Conservation (phyloP, 2,113 vertebrate species). For the Talpa occidentalis region DNA sequence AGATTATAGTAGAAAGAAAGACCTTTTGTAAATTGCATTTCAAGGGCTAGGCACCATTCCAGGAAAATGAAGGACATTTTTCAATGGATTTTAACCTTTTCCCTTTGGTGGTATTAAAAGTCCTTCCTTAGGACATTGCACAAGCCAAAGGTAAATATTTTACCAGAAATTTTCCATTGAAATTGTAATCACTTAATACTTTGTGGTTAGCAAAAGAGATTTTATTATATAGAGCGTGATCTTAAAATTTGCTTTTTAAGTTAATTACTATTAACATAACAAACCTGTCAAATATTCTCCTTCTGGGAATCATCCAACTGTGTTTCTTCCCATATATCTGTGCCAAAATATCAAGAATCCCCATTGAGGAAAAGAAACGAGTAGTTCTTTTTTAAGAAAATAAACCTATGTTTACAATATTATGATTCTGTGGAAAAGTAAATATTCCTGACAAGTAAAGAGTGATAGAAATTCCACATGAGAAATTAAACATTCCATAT, state of each 20-base stretch:
- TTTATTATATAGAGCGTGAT: slow-evolving; percentile 67
- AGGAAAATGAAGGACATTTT: slow-evolving; percentile 52
- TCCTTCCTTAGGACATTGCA: slow-evolving; percentile 43
- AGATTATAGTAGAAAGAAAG: slow-evolving; percentile 64
- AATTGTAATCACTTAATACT: slow-evolving; percentile 59
- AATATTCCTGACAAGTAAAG: slow-evolving; percentile 78
- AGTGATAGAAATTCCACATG: slow-evolving; percentile 73
- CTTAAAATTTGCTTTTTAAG: slow-evolving; percentile 70
- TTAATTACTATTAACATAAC: slow-evolving; percentile 68
- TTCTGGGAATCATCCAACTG: slow-evolving; percentile 61
- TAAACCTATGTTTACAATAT: slow-evolving; percentile 69
- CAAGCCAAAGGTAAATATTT: slow-evolving; percentile 53
- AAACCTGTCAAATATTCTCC: slow-evolving; percentile 75
- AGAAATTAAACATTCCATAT: slow-evolving; percentile 63
- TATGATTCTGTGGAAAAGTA: slow-evolving; percentile 73
- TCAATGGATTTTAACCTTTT: slow-evolving; percentile 43
- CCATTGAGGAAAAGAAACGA: slow-evolving; percentile 65
- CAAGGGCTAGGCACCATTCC: slow-evolving; percentile 48
- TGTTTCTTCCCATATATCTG: slow-evolving; percentile 68
- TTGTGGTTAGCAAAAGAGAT: slow-evolving; percentile 73
- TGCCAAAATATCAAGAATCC: slow-evolving; percentile 63
- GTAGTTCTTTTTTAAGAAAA: slow-evolving; percentile 68
- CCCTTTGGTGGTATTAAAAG: slow-evolving; percentile 62
- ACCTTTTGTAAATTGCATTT: slow-evolving; percentile 69
- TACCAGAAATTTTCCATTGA: slow-evolving; percentile 59